Base-by-base conservation (phyloP, 2,888 invertebrate species). In the Clivina fossor region DNA sequence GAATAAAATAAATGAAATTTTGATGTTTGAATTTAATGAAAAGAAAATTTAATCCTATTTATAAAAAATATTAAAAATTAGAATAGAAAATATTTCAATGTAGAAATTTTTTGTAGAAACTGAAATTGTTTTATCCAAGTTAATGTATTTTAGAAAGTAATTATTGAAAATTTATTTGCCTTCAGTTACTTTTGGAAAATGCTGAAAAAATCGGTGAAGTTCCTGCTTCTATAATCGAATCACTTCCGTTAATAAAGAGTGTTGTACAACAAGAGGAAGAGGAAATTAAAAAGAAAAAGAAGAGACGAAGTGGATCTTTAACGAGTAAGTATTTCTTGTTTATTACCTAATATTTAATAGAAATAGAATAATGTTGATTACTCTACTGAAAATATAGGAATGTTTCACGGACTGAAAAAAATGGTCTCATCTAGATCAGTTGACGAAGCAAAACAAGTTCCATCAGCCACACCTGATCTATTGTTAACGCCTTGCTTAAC, bases 231-330 rank as follows among this genome's bases (percentile, higher is more conserved):
- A 74, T 84, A 26, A 73, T 74, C 15, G 78, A 79, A 62, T 71
- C 68, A 59, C 66, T 74, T 33, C 70, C 68, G 20, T 63, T 68
- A 51, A 58, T 63, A 49, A 76, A 77, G 61, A 73, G 78, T 40
- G 75, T 77, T 73, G 68, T 69, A 5, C 76, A 80, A 61, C 70
- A 79, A 7, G 76, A 78, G 33, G 78, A 67, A 43, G 60, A 78
- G 59, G 76, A 76, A 65, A 74, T 76, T 32, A 78, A 82, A 63
- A 80, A 78, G 67, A 84, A 85, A 69, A 90, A 90, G 72, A 89
- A 90, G 73, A 79, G 91, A 68, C 80, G 90, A 65, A 90, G 92
- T 79, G 91, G 91, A 64, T 92, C 92, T 64, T 78, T 92, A 62
- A 91, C 90, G 74, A 82, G 92, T 90, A 80, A 79, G 79, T 71